Base-by-base conservation (phyloP, 2,797 vertebrate genomes). In the Micrastur ruficollis region DNA sequence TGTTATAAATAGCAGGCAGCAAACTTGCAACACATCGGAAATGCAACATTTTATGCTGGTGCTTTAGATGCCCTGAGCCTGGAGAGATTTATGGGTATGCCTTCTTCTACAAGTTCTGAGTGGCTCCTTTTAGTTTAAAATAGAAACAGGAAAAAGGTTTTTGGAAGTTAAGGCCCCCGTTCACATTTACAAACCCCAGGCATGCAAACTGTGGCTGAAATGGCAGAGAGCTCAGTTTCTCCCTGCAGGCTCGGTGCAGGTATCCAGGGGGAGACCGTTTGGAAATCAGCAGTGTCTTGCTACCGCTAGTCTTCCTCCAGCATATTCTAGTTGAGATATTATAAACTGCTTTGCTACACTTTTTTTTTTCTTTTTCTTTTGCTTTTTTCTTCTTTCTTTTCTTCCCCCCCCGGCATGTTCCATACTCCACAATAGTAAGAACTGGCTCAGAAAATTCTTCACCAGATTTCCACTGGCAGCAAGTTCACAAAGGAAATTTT, bases 71-170 rank as follows among this genome's bases (percentile, higher is more conserved):
- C 40, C 44, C 32, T 3, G 7, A 65, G 59, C 40, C 36, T 13
- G 44, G 36, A 65, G 46, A 83, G 72, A 52, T 53, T 81, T 47
- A 50, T 32, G 66, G 70, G 42, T 10, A 0, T 62, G 66, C 91
- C 5, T 5, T 2, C 46, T 73, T n/a, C 78, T 59, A 4, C 29
- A 26, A 79, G 53, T 61, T 79, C 68, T 66, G 36, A 75, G 89
- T 66, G 36, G n/a, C 47, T 95, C 50, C 47, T 86, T 95, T 81
- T 32, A 73, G 76, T 72, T 91, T 73, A 91, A 89, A 95, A 90
- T 62, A 93, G 90, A 91, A 90, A 86, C 68, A 89, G 89, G 74
- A 85, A 91, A 61, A 83, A 71, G 74, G 55, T 3, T 12, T 86
- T 80, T 53, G 70, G 67, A 87, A 70, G 40, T 55, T 47, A 47